Base-by-base conservation (phyloP, 2,797 vertebrate species). In the Macropodus opercularis region DNA sequence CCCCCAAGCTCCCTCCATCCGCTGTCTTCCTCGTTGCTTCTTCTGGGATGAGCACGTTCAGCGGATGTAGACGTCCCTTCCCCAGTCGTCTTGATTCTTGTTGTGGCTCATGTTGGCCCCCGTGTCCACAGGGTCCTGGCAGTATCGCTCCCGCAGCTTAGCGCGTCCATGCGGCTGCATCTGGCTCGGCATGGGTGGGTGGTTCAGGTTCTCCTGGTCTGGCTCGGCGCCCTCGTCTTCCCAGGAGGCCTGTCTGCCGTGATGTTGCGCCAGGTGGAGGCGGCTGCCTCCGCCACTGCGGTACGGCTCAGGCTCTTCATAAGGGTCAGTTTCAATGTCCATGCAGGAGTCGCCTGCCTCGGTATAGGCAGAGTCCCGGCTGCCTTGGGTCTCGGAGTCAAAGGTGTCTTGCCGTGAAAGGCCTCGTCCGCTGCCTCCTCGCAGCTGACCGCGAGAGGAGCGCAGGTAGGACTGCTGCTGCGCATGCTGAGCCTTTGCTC, bases 261-360 rank as follows among this genome's bases (percentile, higher is more conserved):
- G 92, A 64, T 86, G 94, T 87, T 93, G 80, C 18, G 64, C 80
- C 23, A 79, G 88, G 77, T 92, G 90, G 6, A 86, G 82, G 31
- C 90, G 84, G 80, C 89, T 91, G 43, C 90, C 79, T 5, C 84
- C 83, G 2, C 89, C 70, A n/a, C 89, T 87, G 3, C 89, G 91
- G 65, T 96, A 95, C 1, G 91, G 91, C 73, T 95, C 93, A 0
- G 93, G 93, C 54, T 96, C 96, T 81, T 98, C 95, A 0, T 95
- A 97, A 17, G 95, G 96, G 56, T 98, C 96, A 0, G 93, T 97
- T 87, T 98, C 96, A 81, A 97, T 94, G 93, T 98, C 96, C 92
- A 95, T 94, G 90, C 94, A 96, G 62, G 95, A 95, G 86, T 97
- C 94, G 0, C 92, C 94, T 0, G 92, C 94, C 84, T 98, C 96